Evolutionary conservation across 2,888 invertebrate species (phyloP).

Genomic region (Lasioglossum figueresi): DNA sequence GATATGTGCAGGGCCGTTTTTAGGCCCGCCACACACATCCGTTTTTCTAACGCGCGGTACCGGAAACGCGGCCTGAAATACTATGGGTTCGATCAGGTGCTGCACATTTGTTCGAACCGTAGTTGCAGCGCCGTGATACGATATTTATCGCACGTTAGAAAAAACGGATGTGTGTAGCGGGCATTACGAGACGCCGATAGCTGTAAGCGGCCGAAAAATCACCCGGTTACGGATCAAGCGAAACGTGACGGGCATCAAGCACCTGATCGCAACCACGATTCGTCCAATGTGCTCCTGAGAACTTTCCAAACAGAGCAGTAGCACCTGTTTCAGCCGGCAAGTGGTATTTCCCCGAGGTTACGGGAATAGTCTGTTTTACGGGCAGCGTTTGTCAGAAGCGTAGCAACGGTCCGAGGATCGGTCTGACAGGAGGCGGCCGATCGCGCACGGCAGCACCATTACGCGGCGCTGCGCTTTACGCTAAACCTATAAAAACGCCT

Average conservation of each 20-base stretch:
- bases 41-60: no score
- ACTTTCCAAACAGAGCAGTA: slow-evolving; percentile 55
- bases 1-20: not conserved
- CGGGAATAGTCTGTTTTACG: slow-evolving; percentile 21
- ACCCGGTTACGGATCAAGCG: slow-evolving; percentile 33
- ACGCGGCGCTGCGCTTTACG: slow-evolving; percentile 4
- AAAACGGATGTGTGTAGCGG: no score
- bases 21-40: not conserved
- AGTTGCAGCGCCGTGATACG: no score
- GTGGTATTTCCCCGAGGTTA: slow-evolving; percentile 53
- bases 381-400: slow-evolving; percentile 39
- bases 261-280: slow-evolving; percentile 41
- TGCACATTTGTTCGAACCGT: no score
- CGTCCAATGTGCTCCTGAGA: slow-evolving; percentile 27
- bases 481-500: no score
- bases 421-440: slow-evolving; percentile 52
- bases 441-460: slow-evolving; percentile 40
- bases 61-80: no score
- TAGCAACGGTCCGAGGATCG: slow-evolving; percentile 31
- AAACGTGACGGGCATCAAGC: slow-evolving; percentile 40
- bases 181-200: not conserved
- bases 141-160: no score
- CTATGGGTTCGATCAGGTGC: no score
- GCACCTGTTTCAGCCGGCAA: slow-evolving; percentile 66
- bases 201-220: not conserved